Percentiles rank a stretch among this genome's conserved stretches.
phyloP scores from a whole-genome alignment of 2,888 invertebrate species.

The Hemicrepidius hirtus region DNA sequence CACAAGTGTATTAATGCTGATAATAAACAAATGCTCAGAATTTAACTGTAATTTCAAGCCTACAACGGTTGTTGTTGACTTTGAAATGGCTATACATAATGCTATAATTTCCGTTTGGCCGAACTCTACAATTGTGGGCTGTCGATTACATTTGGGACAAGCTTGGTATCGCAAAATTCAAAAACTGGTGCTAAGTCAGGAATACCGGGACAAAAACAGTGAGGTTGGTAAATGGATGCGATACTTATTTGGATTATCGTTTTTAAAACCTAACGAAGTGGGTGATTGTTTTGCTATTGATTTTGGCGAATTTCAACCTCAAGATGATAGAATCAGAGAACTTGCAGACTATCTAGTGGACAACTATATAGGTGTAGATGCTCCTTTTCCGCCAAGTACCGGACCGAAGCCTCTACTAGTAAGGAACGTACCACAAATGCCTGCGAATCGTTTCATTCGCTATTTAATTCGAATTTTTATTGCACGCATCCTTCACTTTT shows the following conservation, averaged over 20 bases:
- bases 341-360: constrained; percentile 24
- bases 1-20: background rate
- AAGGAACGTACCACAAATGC: background rate
- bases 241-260: constrained; percentile 13
- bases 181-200: constrained; percentile 16
- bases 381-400: constrained; percentile 10
- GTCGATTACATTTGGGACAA: constrained; percentile 19
- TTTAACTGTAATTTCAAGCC: background rate
- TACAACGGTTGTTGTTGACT: background rate
- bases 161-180: constrained; percentile 28
- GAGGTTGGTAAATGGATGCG: background rate
- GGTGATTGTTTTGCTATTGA: constrained; percentile 24
- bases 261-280: constrained; percentile 18
- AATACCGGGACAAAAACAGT: constrained; percentile 12
- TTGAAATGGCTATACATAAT: background rate
- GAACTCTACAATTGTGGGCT: constrained; percentile 2
- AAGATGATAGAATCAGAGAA: background rate
- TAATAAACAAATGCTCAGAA: background rate
- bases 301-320: constrained; percentile 10
- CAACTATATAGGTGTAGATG: constrained; percentile 21
- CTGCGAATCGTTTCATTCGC: background rate
- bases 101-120: too few relatives aligned
- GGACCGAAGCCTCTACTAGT: background rate
- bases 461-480: background rate
- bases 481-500: too few relatives aligned